These are phyloP conservation scores for Lordiphosa clarofinis DNA, from an alignment of 1,140 invertebrate genomes.

Conservation along the genomic window DNA sequence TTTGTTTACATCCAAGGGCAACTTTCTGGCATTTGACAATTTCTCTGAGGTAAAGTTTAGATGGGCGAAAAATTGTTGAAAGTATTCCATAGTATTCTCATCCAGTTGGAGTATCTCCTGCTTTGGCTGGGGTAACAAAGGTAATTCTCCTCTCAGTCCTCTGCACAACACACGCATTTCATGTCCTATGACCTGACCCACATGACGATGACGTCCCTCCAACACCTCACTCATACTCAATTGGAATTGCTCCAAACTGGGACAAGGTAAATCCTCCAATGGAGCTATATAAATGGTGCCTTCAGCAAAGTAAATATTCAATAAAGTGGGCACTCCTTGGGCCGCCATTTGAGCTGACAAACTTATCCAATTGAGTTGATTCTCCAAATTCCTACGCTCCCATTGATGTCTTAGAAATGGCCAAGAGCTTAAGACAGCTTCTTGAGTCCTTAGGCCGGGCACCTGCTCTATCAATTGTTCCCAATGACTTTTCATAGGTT, in stretches of 20 bases:
- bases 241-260: constrained; percentile 24
- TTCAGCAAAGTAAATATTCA: constrained; percentile 66
- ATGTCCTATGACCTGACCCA: constrained; percentile 40
- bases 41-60: constrained; percentile 47
- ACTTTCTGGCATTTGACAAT: constrained; percentile 44
- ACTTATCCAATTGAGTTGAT: constrained; percentile 51
- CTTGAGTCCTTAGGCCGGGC: constrained; percentile 39
- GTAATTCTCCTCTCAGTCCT: constrained; percentile 55
- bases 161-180: constrained; percentile 61
- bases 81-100: constrained; percentile 53
- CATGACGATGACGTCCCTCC: constrained; percentile 33
- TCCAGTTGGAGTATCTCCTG: constrained; percentile 44
- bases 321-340: constrained; percentile 54
- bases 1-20: constrained; percentile 40
- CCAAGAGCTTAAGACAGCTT: constrained; percentile 31
- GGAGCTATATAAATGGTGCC: constrained; percentile 59
- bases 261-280: constrained; percentile 44
- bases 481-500: constrained; percentile 17
- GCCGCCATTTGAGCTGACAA: constrained; percentile 59
- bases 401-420: constrained; percentile 60
- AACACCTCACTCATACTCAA: constrained; percentile 26
- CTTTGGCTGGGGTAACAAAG: constrained; percentile 1
- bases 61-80: constrained; percentile 44
- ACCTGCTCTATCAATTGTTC: constrained; percentile 40
- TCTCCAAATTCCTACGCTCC: constrained; percentile 30